Base-by-base conservation (phyloP, 2,888 invertebrate genomes). In the Cantharis lateralis region DNA sequence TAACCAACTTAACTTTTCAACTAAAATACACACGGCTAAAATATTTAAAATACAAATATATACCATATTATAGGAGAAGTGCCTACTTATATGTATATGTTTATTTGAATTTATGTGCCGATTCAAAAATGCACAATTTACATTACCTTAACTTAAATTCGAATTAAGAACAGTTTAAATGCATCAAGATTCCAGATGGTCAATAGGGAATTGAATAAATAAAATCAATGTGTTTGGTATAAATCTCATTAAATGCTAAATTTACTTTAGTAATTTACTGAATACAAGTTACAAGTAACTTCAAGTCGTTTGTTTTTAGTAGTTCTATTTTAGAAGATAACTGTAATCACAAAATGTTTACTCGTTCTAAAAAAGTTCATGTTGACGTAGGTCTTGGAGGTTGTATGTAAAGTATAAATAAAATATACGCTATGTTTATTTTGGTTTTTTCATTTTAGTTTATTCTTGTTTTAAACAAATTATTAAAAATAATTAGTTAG, bases 321-420 rank as follows among this genome's bases (percentile, higher is more conserved):
- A 66, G 64, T 66, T 66, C 64, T 66, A 66, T 66, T 66, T 66
- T 66, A 66, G 64, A 66, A 18, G 64, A 66, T 66, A 66, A 66
- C 64, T n/a, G 64, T 66, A 66, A 66, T 66, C 20, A 66, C 24
- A 66, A 66, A 66, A 66, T 66, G 64, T 66, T 66, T 66, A 66
- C 64, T 20, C 64, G 18, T 20, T 66, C 64, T 66, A 66, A 66
- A 66, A 48, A 20, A 66, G 64, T 20, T 66, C 24, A 66, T 66
- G 64, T 66, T 66, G 64, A 20, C 64, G 64, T 66, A 66, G 64
- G 64, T 66, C 64, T 66, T 66, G 64, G 64, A 66, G 18, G 20
- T 66, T 66, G 64, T 24, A 66, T 66, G 48, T n/a, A 48, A 48
- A 66, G 64, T 66, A 20, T 15, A 66, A 66, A 66, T 20, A 66